These are phyloP conservation scores for Excalfactoria chinensis DNA, from an alignment of 2,113 vertebrate species.

Conservation along the genomic window DNA sequence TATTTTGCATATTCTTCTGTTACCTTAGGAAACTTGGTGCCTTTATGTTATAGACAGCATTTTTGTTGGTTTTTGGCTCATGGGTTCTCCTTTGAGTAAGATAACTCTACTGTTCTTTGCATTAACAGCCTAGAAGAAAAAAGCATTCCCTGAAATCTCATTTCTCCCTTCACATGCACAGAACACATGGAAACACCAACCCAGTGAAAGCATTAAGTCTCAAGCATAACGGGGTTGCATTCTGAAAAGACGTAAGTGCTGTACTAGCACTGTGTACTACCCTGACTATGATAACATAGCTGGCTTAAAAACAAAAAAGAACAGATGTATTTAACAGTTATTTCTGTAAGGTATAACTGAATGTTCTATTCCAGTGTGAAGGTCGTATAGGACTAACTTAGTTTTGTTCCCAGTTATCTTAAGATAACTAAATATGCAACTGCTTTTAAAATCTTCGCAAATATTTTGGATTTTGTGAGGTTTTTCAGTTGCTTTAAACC, in stretches of 20 bases:
- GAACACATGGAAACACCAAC: background rate
- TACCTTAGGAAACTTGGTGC: background rate
- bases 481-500: background rate
- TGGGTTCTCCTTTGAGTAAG: background rate
- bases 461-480: background rate
- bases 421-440: background rate
- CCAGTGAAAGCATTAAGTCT: background rate
- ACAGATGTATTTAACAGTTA: background rate
- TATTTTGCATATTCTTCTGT: background rate
- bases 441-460: background rate
- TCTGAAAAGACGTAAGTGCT: background rate
- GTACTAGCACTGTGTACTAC: too few species aligned
- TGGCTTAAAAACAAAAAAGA: background rate
- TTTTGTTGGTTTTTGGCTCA: fast-evolving
- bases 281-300: background rate
- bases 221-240: fast-evolving
- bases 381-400: background rate
- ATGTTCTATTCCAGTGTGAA: background rate
- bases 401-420: background rate
- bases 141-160: background rate
- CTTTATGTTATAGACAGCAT: background rate
- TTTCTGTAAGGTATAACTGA: background rate
- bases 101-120: background rate
- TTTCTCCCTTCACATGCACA: background rate
- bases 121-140: background rate